phyloP scores from a whole-genome alignment of 2,797 vertebrate genomes.

The Sebastes hopkinsi region DNA sequence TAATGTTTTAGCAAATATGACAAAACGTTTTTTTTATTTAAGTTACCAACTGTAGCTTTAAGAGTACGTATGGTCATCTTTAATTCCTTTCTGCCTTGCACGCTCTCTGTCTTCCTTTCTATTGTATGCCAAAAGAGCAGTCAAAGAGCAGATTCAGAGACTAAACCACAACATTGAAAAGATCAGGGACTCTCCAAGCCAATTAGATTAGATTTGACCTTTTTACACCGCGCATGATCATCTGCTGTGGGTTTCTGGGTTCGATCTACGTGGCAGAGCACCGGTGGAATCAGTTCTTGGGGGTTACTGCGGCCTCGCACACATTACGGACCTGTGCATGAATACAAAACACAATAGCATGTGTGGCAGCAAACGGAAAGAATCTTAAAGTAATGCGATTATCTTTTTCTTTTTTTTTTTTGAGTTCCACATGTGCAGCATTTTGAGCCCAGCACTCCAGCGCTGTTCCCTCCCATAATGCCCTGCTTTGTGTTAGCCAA shows the following conservation, averaged over 20 bases:
- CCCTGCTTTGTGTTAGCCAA: constrained; percentile 31
- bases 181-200: constrained; percentile 11
- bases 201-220: constrained; percentile 45
- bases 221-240: not conserved
- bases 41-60: not conserved
- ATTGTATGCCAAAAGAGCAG: not conserved
- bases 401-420: not conserved
- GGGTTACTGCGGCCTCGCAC: not conserved
- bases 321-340: not conserved
- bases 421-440: constrained; percentile 4
- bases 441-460: constrained; percentile 3
- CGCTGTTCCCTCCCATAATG: constrained; percentile 15
- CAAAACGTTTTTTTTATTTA: no score
- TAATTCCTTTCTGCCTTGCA: not conserved
- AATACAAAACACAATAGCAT: not conserved
- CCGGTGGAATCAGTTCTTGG: not conserved
- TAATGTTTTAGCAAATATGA: no score
- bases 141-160: not conserved
- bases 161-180: not conserved
- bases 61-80: not conserved
- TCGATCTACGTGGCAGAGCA: not conserved
- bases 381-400: not conserved
- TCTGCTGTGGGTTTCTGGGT: constrained; percentile 2
- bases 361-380: not conserved
- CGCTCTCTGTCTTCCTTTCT: not conserved